Evolutionary conservation across 2,888 invertebrate species (phyloP).

Genomic region (Ennomos erosarius): DNA sequence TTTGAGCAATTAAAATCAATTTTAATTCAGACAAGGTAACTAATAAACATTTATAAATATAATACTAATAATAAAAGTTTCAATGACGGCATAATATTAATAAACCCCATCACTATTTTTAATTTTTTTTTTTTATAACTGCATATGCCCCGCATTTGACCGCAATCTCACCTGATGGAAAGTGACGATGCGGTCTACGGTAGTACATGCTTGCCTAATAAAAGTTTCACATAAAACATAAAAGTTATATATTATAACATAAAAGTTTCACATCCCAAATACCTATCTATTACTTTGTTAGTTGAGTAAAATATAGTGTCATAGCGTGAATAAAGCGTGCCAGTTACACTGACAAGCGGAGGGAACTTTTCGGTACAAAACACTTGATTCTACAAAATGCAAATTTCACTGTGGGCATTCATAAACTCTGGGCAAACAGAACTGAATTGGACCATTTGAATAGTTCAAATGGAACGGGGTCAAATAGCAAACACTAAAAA

Average conservation of each 20-base stretch:
- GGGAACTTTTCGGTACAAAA: slow-evolving; percentile 39
- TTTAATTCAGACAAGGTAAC: too few species aligned
- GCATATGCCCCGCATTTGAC: too few species aligned
- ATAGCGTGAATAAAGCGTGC: slow-evolving; percentile 55
- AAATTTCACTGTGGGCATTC: slow-evolving; percentile 24
- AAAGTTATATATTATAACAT: too few species aligned
- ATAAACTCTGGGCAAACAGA: slow-evolving; percentile 14
- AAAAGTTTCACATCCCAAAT: slow-evolving; percentile 35
- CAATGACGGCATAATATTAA: too few species aligned
- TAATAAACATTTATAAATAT: too few species aligned
- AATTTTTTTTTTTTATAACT: too few species aligned
- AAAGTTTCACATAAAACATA: too few species aligned
- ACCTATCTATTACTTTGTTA: slow-evolving; percentile 43
- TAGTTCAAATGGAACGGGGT: neutral
- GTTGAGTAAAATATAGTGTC: slow-evolving; percentile 43
- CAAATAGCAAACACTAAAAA: slow-evolving; percentile 9
- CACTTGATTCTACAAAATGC: slow-evolving; percentile 36
- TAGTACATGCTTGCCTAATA: too few species aligned
- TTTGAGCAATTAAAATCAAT: neutral
- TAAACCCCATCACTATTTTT: neutral
- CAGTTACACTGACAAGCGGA: slow-evolving; percentile 52
- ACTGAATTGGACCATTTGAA: slow-evolving; percentile 1
- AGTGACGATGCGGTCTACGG: too few species aligned
- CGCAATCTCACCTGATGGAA: too few species aligned
- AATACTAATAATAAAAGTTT: too few species aligned